Evolutionary conservation across 2,797 vertebrate species (phyloP).

Genomic region (Microctenopoma steveboyesi): DNA sequence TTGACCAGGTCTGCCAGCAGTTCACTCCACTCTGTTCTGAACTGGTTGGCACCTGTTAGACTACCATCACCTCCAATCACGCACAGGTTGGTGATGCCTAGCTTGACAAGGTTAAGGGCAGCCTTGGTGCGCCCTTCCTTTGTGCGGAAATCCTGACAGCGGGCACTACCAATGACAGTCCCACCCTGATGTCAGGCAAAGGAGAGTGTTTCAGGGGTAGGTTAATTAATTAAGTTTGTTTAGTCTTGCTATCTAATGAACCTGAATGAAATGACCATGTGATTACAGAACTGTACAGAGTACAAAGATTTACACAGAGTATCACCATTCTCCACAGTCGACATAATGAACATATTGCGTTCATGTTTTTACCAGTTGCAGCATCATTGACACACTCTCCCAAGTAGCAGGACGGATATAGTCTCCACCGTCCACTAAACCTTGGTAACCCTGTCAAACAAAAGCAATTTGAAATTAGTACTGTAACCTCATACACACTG

Average conservation of each 20-base stretch:
- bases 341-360: background rate
- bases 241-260: conserved; percentile 52
- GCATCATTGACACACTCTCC: conserved; percentile 97
- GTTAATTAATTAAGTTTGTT: conserved; percentile 23
- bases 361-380: conserved; percentile 88
- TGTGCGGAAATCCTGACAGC: conserved; percentile 90
- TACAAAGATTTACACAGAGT: conserved; percentile 28
- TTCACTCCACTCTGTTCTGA: conserved; percentile 90
- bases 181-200: conserved; percentile 84
- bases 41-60: conserved; percentile 92
- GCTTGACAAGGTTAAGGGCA: conserved; percentile 88
- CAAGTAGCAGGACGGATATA: conserved; percentile 90
- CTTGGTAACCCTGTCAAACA: conserved; percentile 91
- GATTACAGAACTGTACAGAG: conserved; percentile 36
- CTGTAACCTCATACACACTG: no score
- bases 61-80: conserved; percentile 95
- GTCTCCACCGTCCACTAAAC: conserved; percentile 92
- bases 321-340: background rate
- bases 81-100: conserved; percentile 92
- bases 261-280: conserved; percentile 60
- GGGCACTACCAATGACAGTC: conserved; percentile 93
- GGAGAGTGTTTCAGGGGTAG: conserved; percentile 20
- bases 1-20: conserved; percentile 87
- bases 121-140: conserved; percentile 90
- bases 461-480: background rate